Evolutionary conservation across 2,797 vertebrate genomes (phyloP).

Genomic region (Gorsachius magnificus): DNA sequence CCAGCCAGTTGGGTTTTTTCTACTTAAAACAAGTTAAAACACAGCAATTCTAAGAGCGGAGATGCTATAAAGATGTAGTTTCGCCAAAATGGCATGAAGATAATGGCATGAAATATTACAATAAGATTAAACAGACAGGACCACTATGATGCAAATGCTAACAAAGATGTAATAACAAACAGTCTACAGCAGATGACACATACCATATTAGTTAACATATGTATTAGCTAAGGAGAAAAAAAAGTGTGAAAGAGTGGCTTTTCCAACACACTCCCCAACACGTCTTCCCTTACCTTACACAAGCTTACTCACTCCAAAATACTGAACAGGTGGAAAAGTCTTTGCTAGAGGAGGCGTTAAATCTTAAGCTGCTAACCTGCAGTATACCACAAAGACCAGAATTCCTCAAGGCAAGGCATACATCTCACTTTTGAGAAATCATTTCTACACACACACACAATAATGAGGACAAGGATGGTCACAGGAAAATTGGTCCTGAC

Average conservation of each 20-base stretch:
- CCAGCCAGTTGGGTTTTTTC: fast-evolving
- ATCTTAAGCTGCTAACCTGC: background rate
- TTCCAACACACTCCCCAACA: background rate
- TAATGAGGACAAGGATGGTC: background rate
- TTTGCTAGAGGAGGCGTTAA: background rate
- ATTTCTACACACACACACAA: background rate
- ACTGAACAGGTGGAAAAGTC: background rate
- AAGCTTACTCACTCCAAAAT: background rate
- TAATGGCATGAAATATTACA: background rate
- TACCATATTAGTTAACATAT: background rate
- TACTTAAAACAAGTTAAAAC: background rate
- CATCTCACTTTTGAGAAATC: background rate
- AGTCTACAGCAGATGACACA: background rate
- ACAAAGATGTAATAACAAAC: background rate
- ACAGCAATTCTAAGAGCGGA: background rate
- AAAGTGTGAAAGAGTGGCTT: background rate
- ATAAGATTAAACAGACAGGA: background rate
- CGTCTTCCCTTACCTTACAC: background rate
- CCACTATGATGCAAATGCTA: background rate
- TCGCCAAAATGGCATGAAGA: background rate
- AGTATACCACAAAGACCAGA: background rate
- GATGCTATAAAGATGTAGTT: background rate
- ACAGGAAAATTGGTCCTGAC: background rate
- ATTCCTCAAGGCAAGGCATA: background rate
- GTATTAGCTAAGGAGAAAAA: background rate